Evolutionary conservation across 2,797 vertebrate species (phyloP), one percentile per base, ranked within the genome.

Genomic region (Ibycter americanus): DNA sequence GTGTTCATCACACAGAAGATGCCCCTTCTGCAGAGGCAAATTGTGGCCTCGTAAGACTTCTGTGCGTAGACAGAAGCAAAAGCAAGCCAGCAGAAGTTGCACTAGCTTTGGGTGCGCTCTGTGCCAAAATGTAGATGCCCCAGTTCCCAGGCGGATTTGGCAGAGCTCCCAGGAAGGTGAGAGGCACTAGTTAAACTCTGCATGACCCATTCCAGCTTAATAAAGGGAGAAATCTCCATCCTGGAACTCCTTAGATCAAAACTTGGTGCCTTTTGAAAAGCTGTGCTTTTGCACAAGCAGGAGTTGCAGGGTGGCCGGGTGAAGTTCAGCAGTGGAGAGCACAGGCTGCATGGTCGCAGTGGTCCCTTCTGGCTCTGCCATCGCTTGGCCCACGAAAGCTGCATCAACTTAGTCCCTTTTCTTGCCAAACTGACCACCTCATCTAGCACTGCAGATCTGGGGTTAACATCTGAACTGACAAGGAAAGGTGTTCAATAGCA

Each of bases 221-320:
- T 11, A 18, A 62, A 85, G 32, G 47, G 47, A 87, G 58, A 63
- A 71, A 38, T 83, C 44, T 67, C 66, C 16, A 14, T 46, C 36
- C 40, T 54, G 54, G 31, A 61, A n/a, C 36, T 73, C 58, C 44
- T 66, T n/a, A 42, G 51, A 72, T 65, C 15, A 38, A 21, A 59
- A 23, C 15, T 4, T 13, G 9, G 3, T 49, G 67, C 34, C 44
- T 77, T 61, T 72, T 54, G 61, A 27, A 79, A 79, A 65, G 25
- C 61, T 66, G 34, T 42, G 44, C 27, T 58, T 63, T 72, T 68
- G 46, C 58, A 29, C 26, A 7, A 42, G 19, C 8, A 15, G 52
- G 34, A 81, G 44, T 47, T 49, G 16, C 13, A 27, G 85, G 63
- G 51, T 0, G 8, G 8, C 14, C 0, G 1, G 42, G 17, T 62